Evolutionary conservation across 92 coral and sea anemone genomes (phyloP), one percentile per base, ranked within the genome.

Genomic region (Desmophyllum pertusum): DNA sequence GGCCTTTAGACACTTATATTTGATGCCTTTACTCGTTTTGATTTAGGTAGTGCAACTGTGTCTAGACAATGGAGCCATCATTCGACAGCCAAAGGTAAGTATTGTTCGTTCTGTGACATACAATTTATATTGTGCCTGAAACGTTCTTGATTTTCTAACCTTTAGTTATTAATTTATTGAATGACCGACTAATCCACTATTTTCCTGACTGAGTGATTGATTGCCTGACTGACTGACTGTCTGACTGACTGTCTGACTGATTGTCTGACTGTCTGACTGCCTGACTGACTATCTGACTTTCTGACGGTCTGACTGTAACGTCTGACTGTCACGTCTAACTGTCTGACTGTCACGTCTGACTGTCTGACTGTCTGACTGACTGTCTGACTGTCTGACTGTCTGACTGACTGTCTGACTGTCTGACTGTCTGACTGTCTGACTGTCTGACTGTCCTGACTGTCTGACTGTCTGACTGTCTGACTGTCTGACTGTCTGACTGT

Each of bases 81-180:
- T 87, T 50, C 78, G 91, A 84, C 86, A 87, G 31, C 89, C 89
- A 27, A 90, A 90, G 93, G 93, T 87, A 87, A n/a, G 33, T 33
- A 25, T 45, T 45, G 51, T 15, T 45, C 11, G 51, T 8, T 45
- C n/a, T 45, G 51, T 15, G 6, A 6, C 7, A 4, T 45, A 13
- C 19, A 48, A 1, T 15, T 18, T 0, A 13, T 15, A 15, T 13
- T 48, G 1, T n/a, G n/a, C n/a, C n/a, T n/a, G n/a, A n/a, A n/a
- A n/a, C n/a, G n/a, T n/a, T n/a, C n/a, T n/a, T n/a, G n/a, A n/a
- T n/a, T n/a, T n/a, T n/a, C n/a, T n/a, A n/a, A n/a, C n/a, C n/a
- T n/a, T n/a, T 18, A 48, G 1, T 48, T 18, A 48, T 14, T 48
- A 2, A 48, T 48, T 48, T 18, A 10, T 48, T 48, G 53, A 48